Conservation (phyloP, 2,797 vertebrate species). For the Cheirogaleus major region DNA sequence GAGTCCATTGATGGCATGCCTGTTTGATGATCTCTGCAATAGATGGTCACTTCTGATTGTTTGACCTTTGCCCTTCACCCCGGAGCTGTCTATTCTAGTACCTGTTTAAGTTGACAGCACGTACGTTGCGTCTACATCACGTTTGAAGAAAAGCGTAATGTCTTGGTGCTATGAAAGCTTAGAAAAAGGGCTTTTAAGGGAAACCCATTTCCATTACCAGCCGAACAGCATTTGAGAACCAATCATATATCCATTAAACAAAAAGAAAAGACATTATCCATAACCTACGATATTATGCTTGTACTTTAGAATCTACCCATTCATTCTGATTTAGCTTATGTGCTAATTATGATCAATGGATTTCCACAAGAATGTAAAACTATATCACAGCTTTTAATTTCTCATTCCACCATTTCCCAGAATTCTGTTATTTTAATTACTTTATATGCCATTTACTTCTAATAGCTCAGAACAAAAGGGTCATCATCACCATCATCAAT, state of each 20-base stretch:
- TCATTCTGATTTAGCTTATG: slow-evolving; percentile 72
- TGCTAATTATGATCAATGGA: slow-evolving; percentile 77
- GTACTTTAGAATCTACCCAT: slow-evolving; percentile 65
- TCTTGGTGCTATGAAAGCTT: slow-evolving; percentile 46
- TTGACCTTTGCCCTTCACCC: slow-evolving; percentile 89
- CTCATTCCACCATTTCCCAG: slow-evolving; percentile 74
- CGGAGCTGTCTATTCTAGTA: slow-evolving; percentile 82
- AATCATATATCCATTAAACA: slow-evolving; percentile 76
- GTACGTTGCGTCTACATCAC: slow-evolving; percentile 64
- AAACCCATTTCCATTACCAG: slow-evolving; percentile 69
- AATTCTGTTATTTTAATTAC: slow-evolving; percentile 78
- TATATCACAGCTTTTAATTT: slow-evolving; percentile 72
- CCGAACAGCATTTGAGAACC: slow-evolving; percentile 67
- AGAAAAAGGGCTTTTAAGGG: slow-evolving; percentile 64
- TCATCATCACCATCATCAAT: slow-evolving; percentile 67
- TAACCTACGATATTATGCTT: slow-evolving; percentile 63
- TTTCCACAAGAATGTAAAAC: slow-evolving; percentile 62
- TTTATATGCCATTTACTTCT: slow-evolving; percentile 77
- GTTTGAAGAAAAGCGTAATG: slow-evolving; percentile 80
- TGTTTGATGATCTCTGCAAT: slow-evolving; percentile 94
- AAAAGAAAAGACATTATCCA: slow-evolving; percentile 72
- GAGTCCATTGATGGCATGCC: slow-evolving; percentile 91
- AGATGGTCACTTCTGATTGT: slow-evolving; percentile 94
- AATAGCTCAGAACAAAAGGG: slow-evolving; percentile 74
- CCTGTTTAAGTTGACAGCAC: slow-evolving; percentile 85